Conservation (phyloP, 2,113 vertebrate species). For the Piprites chloris region DNA sequence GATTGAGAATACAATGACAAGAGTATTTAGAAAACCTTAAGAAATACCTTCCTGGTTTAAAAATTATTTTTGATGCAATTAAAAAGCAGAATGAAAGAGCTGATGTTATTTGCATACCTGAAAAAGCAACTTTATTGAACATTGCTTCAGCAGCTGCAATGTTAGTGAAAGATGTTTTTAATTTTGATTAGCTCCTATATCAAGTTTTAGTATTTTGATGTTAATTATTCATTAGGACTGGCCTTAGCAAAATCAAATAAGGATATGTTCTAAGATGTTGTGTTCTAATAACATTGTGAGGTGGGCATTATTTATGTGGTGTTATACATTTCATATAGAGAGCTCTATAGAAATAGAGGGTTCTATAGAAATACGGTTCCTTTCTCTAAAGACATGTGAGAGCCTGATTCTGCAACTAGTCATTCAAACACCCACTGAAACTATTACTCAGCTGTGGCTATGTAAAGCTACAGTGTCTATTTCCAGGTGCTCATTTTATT, state of each 20-base stretch:
- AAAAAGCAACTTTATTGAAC: slow-evolving; percentile 71
- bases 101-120: slow-evolving; percentile 81
- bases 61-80: slow-evolving; percentile 86
- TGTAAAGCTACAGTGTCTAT: neutral
- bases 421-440: neutral
- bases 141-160: neutral
- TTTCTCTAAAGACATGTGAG: neutral
- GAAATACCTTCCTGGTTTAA: slow-evolving; percentile 87
- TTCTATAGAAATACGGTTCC: neutral
- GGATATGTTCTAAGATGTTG: neutral
- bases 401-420: neutral
- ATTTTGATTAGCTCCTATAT: neutral
- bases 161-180: neutral
- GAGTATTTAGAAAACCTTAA: slow-evolving; percentile 88
- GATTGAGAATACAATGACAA: slow-evolving; percentile 75
- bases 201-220: slow-evolving; percentile 4
- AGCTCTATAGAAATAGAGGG: too few species aligned
- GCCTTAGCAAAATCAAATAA: slow-evolving; percentile 36
- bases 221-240: neutral
- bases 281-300: neutral
- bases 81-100: slow-evolving; percentile 85
- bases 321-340: neutral
- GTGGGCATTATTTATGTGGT: neutral
- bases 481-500: neutral
- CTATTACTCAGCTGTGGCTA: neutral